These are phyloP conservation scores for Sebastes melanostomus DNA, from an alignment of 2,797 vertebrate genomes.

Conservation along the genomic window DNA sequence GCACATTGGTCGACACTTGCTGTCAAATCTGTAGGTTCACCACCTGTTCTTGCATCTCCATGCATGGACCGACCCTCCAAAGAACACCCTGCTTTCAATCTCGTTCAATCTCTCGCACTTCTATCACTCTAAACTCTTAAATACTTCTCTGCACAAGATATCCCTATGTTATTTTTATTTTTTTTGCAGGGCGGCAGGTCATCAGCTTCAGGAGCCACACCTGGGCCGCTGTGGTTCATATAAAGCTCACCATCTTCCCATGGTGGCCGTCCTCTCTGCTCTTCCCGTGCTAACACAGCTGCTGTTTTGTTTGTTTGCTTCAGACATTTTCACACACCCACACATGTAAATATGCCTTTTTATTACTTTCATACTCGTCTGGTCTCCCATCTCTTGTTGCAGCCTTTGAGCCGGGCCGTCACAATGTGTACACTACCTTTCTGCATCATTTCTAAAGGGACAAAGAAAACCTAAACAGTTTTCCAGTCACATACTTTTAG, in stretches of 20 bases:
- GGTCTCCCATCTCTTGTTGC: background rate
- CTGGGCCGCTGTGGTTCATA: too few species aligned
- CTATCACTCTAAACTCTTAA: too few species aligned
- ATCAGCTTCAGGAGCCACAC: too few species aligned
- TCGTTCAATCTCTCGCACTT: too few species aligned
- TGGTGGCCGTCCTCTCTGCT: too few species aligned
- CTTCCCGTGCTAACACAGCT: background rate
- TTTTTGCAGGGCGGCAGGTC: too few species aligned
- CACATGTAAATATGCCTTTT: background rate
- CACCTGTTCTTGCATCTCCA: background rate
- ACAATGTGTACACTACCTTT: background rate
- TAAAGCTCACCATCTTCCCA: too few species aligned
- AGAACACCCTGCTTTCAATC: too few species aligned
- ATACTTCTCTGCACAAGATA: too few species aligned
- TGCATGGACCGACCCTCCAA: background rate
- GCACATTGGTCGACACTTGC: background rate
- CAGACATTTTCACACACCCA: background rate
- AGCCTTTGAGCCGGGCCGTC: background rate
- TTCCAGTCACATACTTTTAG: background rate
- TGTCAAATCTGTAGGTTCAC: background rate
- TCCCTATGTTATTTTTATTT: too few species aligned
- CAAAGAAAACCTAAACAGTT: background rate
- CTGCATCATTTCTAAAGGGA: background rate
- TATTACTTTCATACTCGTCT: background rate
- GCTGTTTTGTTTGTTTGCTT: background rate